Evolutionary conservation across 1,140 invertebrate species (phyloP).

Genomic region (Drosophila leontia): DNA sequence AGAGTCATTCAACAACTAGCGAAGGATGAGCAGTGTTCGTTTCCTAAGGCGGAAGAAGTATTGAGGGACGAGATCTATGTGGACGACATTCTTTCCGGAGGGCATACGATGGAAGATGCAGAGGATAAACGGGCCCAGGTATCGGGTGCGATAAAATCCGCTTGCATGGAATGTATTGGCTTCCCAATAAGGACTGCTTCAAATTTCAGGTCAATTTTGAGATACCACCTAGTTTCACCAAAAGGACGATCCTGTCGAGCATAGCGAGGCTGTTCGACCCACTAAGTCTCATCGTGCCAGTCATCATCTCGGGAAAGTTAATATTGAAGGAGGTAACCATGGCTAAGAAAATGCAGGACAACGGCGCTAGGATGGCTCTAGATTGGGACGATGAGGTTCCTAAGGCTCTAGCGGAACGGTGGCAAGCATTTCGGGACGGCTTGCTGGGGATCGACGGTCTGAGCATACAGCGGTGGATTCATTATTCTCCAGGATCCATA

Average conservation of each 20-base stretch:
- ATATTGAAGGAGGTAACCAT: background rate
- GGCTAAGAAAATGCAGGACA: background rate
- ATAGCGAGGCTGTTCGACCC: background rate
- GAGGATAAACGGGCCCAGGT: too few relatives aligned
- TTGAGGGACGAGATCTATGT: too few relatives aligned
- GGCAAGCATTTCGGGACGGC: too few relatives aligned
- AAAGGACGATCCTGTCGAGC: background rate
- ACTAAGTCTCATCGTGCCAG: background rate
- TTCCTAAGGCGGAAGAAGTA: too few relatives aligned
- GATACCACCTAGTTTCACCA: background rate
- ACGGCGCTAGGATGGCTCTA: background rate
- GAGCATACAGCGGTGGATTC: background rate
- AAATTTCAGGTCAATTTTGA: too few relatives aligned
- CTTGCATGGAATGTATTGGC: too few relatives aligned
- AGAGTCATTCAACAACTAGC: too few relatives aligned
- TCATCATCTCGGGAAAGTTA: background rate
- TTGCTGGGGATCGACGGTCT: too few relatives aligned
- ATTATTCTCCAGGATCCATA: background rate
- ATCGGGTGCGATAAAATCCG: too few relatives aligned
- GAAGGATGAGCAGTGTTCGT: too few relatives aligned
- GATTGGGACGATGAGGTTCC: background rate
- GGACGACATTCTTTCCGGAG: too few relatives aligned
- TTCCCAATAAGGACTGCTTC: background rate
- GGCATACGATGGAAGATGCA: too few relatives aligned
- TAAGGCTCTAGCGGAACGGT: background rate